phyloP scores from a whole-genome alignment of 2,113 vertebrate genomes.

The Ictalurus punctatus region DNA sequence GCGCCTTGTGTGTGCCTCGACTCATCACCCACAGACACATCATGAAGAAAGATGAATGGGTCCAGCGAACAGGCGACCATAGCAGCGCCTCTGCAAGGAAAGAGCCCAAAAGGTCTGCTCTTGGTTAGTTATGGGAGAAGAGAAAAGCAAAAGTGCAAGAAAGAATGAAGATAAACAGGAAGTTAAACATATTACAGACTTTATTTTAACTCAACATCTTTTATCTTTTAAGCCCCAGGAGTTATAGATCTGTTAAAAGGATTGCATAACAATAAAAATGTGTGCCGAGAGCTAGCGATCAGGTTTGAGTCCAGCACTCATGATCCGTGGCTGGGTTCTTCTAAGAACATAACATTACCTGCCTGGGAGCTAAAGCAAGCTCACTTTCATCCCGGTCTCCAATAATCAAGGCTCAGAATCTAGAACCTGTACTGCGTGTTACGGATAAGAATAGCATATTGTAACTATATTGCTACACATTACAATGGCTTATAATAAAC shows the following conservation, averaged over 20 bases:
- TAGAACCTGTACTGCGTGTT: neutral
- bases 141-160: neutral
- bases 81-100: neutral
- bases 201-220: neutral
- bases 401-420: neutral
- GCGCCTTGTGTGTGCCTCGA: conserved; percentile 25
- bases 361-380: neutral
- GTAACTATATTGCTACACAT: neutral
- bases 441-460: neutral
- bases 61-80: neutral
- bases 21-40: conserved; percentile 2
- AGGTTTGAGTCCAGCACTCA: neutral
- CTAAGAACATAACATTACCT: neutral
- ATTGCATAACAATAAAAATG: neutral
- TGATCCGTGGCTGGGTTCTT: neutral
- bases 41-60: conserved; percentile 16
- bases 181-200: neutral
- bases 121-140: neutral
- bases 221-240: neutral
- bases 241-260: neutral
- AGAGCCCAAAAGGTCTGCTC: neutral
- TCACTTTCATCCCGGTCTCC: neutral
- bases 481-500: neutral
- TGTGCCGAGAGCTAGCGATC: neutral
- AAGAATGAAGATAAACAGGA: neutral